These are phyloP conservation scores for Alethe castanea DNA, from an alignment of 2,113 vertebrate species.

Conservation along the genomic window DNA sequence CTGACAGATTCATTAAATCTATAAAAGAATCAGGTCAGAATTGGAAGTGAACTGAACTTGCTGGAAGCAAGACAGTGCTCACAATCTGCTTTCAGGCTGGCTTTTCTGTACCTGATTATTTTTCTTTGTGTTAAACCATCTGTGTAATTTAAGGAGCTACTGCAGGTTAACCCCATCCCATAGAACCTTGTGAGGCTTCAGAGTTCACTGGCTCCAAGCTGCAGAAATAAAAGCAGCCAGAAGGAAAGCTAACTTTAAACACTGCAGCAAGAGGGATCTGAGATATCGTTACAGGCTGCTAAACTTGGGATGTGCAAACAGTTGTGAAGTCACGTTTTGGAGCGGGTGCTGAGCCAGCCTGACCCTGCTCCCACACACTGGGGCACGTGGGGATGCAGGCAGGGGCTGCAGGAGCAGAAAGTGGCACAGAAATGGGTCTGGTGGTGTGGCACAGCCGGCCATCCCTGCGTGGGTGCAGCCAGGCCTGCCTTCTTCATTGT, in stretches of 20 bases:
- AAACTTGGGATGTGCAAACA: background rate
- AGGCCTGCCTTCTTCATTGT: background rate
- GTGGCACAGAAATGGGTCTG: background rate
- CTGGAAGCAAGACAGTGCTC: background rate
- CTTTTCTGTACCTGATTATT: conserved; percentile 20
- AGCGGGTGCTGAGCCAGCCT: background rate
- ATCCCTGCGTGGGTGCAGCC: background rate
- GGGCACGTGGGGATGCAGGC: background rate
- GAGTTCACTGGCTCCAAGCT: background rate
- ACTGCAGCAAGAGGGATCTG: background rate
- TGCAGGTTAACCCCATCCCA: background rate
- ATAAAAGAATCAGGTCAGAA: background rate
- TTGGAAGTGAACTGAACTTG: conserved; percentile 9
- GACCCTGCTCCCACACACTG: background rate
- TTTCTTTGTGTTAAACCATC: background rate
- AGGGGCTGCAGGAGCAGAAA: background rate
- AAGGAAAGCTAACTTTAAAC: background rate
- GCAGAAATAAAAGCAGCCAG: background rate
- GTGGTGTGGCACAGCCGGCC: background rate
- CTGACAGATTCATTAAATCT: background rate
- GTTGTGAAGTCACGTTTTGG: background rate
- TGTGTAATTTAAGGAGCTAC: background rate
- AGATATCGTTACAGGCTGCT: conserved; percentile 3
- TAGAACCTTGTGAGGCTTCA: background rate
- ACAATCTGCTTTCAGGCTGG: background rate